Conservation (phyloP, 1,140 invertebrate genomes). For the Teleopsis dalmanni region DNA sequence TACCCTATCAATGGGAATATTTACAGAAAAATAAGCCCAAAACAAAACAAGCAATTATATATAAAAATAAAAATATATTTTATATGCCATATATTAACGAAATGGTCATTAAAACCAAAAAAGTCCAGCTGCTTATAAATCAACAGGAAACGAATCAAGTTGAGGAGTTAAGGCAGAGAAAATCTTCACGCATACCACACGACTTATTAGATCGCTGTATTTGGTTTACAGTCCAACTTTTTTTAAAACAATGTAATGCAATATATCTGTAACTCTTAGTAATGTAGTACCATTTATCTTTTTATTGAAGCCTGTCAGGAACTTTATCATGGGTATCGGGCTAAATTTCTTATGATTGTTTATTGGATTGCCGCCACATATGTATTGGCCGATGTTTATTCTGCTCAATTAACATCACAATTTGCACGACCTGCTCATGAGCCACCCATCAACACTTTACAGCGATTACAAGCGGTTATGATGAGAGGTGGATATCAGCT, state of each 20-base stretch:
- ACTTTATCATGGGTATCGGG: conserved; percentile 52
- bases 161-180: too few species aligned
- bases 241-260: conserved; percentile 57
- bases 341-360: conserved; percentile 54
- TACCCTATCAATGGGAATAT: conserved; percentile 46
- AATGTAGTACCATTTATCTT: conserved; percentile 3
- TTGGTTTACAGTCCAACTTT: conserved; percentile 59
- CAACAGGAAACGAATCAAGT: neutral
- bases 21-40: neutral
- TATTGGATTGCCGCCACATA: conserved; percentile 61
- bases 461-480: conserved; percentile 56
- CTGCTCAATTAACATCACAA: conserved; percentile 61
- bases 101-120: conserved; percentile 14
- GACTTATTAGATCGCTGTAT: conserved; percentile 54
- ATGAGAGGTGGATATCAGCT: conserved; percentile 51
- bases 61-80: conserved; percentile 3
- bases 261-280: neutral
- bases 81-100: conserved; percentile 36
- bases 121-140: neutral
- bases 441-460: conserved; percentile 54
- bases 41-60: neutral
- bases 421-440: conserved; percentile 58
- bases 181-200: conserved; percentile 23
- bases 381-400: conserved; percentile 65
- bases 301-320: conserved; percentile 31